Evolutionary conservation across 2,113 vertebrate genomes (phyloP).

Genomic region (Nycticorax nycticorax): DNA sequence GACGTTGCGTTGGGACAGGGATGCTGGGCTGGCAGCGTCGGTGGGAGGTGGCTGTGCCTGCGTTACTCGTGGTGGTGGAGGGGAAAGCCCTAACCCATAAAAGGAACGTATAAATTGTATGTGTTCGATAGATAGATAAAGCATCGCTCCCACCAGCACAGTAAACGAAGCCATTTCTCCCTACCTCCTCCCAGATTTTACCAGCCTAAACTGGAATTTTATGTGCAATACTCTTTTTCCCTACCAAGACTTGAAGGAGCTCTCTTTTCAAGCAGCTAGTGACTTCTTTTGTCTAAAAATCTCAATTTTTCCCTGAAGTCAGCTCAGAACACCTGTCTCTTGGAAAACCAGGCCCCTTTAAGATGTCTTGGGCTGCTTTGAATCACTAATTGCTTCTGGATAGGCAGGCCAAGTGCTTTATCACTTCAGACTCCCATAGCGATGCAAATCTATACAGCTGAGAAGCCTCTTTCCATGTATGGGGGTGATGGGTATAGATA

Average conservation of each 20-base stretch:
- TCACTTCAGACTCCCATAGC: slow-evolving; percentile 39
- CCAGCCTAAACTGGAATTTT: not conserved
- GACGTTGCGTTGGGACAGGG: not conserved
- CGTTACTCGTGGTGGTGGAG: not conserved
- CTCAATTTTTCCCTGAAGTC: not conserved
- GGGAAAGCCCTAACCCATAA: not conserved
- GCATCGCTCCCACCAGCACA: not conserved
- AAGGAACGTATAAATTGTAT: not conserved
- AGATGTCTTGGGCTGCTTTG: slow-evolving; percentile 21
- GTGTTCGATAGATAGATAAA: not conserved
- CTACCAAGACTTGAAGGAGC: not conserved
- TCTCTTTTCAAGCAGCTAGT: not conserved
- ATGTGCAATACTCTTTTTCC: not conserved
- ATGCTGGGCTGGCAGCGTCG: not conserved
- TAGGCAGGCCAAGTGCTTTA: slow-evolving; percentile 42
- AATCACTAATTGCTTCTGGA: slow-evolving; percentile 45
- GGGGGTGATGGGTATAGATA: slow-evolving; percentile 44
- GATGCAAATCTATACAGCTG: slow-evolving; percentile 55
- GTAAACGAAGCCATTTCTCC: not conserved
- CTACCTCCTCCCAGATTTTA: not conserved
- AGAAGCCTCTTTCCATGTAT: slow-evolving; percentile 25
- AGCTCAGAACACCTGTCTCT: slow-evolving; percentile 15
- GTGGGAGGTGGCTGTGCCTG: not conserved
- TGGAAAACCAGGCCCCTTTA: slow-evolving; percentile 10
- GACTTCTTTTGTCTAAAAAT: not conserved